Percentiles rank a stretch among this genome's conserved stretches.
Conservation (phyloP, 2,888 invertebrate species). For the Microdon myrmicae region DNA sequence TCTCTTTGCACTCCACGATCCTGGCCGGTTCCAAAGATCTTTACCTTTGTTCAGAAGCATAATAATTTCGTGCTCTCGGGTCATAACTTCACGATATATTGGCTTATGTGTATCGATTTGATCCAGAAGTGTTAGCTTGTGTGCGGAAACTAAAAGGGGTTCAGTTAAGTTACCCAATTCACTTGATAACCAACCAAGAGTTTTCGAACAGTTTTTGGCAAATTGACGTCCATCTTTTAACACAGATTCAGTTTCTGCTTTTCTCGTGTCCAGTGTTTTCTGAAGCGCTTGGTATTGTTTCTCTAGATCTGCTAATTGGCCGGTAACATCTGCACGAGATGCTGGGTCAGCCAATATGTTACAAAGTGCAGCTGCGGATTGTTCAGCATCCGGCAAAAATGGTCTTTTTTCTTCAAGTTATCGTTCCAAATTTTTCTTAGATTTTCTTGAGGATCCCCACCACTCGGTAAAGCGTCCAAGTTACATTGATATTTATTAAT, state of each 20-base stretch:
- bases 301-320: conserved; percentile 86
- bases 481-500: conserved; percentile 86
- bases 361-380: conserved; percentile 88
- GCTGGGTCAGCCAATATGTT: conserved; percentile 90
- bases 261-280: conserved; percentile 87
- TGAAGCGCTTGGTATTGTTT: conserved; percentile 89
- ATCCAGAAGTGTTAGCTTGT: conserved; percentile 81
- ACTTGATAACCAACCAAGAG: conserved; percentile 88
- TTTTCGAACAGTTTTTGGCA: conserved; percentile 87
- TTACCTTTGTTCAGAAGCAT: conserved; percentile 92
- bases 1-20: conserved; percentile 77
- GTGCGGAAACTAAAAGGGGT: conserved; percentile 86
- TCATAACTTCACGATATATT: conserved; percentile 86
- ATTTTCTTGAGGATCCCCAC: conserved; percentile 88
- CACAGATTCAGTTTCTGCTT: conserved; percentile 89
- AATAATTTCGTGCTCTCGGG: conserved; percentile 91
- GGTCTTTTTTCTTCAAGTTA: conserved; percentile 91
- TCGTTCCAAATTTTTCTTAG: conserved; percentile 86
- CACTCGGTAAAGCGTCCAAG: conserved; percentile 81
- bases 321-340: conserved; percentile 89
- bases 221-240: conserved; percentile 90
- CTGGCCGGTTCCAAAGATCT: conserved; percentile 71
- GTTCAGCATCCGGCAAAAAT: conserved; percentile 85
- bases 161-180: conserved; percentile 81
- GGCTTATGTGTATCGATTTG: conserved; percentile 91